Evolutionary conservation across 2,888 invertebrate genomes (phyloP), one percentile per base, ranked within the genome.

Genomic region (Julus scanicus): DNA sequence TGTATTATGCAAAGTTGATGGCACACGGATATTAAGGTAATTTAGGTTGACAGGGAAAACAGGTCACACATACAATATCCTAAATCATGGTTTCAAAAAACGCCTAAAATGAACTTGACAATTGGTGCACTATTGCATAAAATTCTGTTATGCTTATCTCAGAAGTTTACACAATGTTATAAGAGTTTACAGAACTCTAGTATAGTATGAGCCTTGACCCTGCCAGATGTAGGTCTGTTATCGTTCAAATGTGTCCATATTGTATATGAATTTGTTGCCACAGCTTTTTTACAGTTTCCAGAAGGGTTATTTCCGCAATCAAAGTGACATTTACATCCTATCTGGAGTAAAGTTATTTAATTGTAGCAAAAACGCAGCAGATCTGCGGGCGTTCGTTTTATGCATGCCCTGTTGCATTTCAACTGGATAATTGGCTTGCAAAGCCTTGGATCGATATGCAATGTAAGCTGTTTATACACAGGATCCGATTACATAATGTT

Each of bases 401-500:
- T 71, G 71, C 71, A 2, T 71, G 71, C 2, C 71, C 71, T 63
- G n/a, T 63, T n/a, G 63, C 8, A 63, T 53, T 63, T 63, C 63
- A 20, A n/a, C 63, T n/a, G 20, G 63, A 63, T n/a, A 20, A 63
- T 8, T 63, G 63, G 63, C 20, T 63, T 17, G 2, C 63, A 53
- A 63, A 63, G 63, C 63, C 63, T 15, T n/a, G 63, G 63, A 29
- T 71, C 71, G 71, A 71, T 71, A 44, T 6, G 20, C 71, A 6
- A n/a, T 9, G 6, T 71, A 29, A 71, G n/a, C 71, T 71, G 29
- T 71, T 71, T 71, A 71, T 71, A 5, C 20, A 29, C 8, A 8
- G 29, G 71, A 71, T 71, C 71, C 71, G 71, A 71, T 71, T 71
- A 71, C 71, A 71, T 71, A 20, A 71, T 71, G 63, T 2, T 71